Percentiles rank a stretch among this genome's conserved stretches.
Evolutionary conservation across 2,113 vertebrate genomes (phyloP).

Genomic region (Sphaerodactylus townsendi): DNA sequence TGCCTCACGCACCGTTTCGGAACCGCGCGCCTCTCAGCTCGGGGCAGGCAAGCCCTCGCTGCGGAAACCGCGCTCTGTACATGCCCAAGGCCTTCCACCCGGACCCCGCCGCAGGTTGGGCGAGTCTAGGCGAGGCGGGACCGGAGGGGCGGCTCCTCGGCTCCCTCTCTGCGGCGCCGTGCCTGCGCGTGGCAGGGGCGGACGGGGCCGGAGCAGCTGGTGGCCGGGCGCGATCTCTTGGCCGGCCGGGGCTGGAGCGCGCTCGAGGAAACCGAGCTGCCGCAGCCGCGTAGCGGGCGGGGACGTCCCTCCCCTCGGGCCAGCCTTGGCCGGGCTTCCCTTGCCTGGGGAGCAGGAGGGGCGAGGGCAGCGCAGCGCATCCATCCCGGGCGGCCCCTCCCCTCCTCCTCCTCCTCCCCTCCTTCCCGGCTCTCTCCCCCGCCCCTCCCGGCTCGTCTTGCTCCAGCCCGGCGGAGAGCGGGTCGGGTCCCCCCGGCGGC

Average conservation of each 20-base stretch:
- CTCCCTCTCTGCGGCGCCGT: not conserved
- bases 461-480: constrained; percentile 66
- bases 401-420: constrained; percentile 56
- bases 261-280: constrained; percentile 79
- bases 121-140: too few species aligned
- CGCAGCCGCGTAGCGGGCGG: constrained; percentile 52
- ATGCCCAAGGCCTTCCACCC: too few species aligned
- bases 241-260: constrained; percentile 66
- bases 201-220: constrained; percentile 18
- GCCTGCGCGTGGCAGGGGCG: constrained; percentile 20
- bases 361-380: constrained; percentile 56
- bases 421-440: not conserved
- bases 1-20: not conserved
- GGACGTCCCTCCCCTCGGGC: constrained; percentile 72
- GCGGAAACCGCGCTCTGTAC: too few species aligned
- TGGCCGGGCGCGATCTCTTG: constrained; percentile 64
- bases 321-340: constrained; percentile 60
- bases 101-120: too few species aligned
- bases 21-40: not conserved
- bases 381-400: constrained; percentile 24
- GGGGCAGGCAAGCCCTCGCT: too few species aligned
- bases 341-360: constrained; percentile 70
- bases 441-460: constrained; percentile 47
- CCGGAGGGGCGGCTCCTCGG: too few species aligned
- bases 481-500: constrained; percentile 60